Percentiles rank a stretch among this genome's conserved stretches.
These are phyloP conservation scores for Sphaeramia orbicularis DNA, from an alignment of 2,797 vertebrate species.

Conservation along the genomic window DNA sequence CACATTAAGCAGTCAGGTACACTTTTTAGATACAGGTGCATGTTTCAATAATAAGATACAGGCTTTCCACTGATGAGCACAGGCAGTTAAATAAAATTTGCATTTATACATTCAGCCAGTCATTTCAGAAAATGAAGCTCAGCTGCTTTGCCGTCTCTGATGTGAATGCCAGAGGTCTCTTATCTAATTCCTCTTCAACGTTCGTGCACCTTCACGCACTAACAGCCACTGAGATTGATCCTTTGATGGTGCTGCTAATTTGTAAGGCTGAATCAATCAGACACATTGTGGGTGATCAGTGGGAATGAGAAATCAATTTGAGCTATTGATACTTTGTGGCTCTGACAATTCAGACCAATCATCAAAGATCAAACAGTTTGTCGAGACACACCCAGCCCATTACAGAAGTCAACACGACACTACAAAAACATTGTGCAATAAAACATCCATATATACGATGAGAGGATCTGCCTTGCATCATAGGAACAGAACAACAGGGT, in stretches of 20 bases:
- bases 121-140: constrained; percentile 52
- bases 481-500: constrained; percentile 47
- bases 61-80: constrained; percentile 45
- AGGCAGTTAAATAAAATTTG: constrained; percentile 49
- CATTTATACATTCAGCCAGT: constrained; percentile 65
- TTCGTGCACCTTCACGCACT: constrained; percentile 36
- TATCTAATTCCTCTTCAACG: constrained; percentile 39
- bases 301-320: constrained; percentile 78
- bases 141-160: constrained; percentile 27
- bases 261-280: constrained; percentile 71
- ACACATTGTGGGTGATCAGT: constrained; percentile 76
- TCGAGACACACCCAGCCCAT: constrained; percentile 65
- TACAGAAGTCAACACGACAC: constrained; percentile 65
- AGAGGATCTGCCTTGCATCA: constrained; percentile 58
- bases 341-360: constrained; percentile 56
- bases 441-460: constrained; percentile 65
- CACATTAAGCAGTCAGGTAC: constrained; percentile 67
- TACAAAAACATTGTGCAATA: constrained; percentile 74
- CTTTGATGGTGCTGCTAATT: constrained; percentile 65
- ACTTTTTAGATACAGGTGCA: constrained; percentile 58
- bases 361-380: constrained; percentile 55
- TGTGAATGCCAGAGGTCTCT: constrained; percentile 20
- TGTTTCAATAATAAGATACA: constrained; percentile 63
- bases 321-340: constrained; percentile 63
- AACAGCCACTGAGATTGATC: constrained; percentile 57